Evolutionary conservation across 2,113 vertebrate species (phyloP).

Genomic region (Salminus brasiliensis): DNA sequence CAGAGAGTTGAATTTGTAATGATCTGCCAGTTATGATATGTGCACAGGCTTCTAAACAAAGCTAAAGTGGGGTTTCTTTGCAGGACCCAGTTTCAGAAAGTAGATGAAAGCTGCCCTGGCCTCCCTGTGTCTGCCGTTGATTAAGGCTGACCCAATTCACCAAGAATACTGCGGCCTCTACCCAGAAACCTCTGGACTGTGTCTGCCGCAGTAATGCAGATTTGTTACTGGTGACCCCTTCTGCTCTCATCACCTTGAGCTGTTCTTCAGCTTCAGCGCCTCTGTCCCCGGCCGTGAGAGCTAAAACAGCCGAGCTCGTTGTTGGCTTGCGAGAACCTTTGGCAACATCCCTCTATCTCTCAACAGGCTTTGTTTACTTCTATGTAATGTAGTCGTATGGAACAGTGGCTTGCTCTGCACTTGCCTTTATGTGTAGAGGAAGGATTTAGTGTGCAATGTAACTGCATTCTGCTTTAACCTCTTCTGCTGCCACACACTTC

Average conservation of each 20-base stretch:
- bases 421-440: not conserved
- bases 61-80: not conserved
- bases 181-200: not conserved
- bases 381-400: too few species aligned
- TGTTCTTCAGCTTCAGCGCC: not conserved
- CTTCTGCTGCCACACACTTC: not conserved
- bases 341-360: not conserved
- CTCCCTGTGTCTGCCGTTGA: not conserved
- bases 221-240: not conserved
- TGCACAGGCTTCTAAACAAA: not conserved
- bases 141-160: not conserved
- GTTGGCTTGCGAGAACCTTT: not conserved
- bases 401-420: not conserved
- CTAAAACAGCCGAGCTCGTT: constrained; percentile 4
- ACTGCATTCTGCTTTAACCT: not conserved
- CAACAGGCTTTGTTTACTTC: too few species aligned
- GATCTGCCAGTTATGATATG: not conserved
- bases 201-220: not conserved
- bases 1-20: not conserved
- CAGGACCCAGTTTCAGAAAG: not conserved
- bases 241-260: not conserved
- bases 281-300: not conserved
- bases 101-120: not conserved
- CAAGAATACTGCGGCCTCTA: not conserved
- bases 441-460: too few species aligned